Conservation (phyloP, 2,113 vertebrate species). For the Cathartes aura region DNA sequence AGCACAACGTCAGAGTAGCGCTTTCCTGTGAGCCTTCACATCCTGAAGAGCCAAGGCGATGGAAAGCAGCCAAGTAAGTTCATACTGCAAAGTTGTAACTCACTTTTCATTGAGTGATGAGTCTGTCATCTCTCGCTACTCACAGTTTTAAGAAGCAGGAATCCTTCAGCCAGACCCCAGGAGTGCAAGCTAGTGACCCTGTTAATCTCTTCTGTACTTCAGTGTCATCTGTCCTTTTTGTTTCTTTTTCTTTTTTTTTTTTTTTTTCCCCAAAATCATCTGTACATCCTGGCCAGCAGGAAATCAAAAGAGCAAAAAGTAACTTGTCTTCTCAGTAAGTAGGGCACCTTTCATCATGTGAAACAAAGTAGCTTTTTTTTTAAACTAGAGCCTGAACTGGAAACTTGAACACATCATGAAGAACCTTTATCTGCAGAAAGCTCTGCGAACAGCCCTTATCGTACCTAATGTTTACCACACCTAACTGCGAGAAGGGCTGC, state of each 20-base stretch:
- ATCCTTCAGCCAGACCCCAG: slow-evolving; percentile 34
- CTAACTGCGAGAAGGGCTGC: background rate
- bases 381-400: background rate
- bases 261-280: background rate
- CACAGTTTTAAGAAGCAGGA: background rate
- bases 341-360: slow-evolving; percentile 14
- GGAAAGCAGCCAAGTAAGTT: slow-evolving; percentile 30
- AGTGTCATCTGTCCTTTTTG: background rate
- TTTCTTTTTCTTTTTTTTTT: fast-evolving
- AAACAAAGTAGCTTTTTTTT: background rate
- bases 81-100: background rate
- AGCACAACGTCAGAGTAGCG: background rate
- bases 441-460: background rate
- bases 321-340: background rate
- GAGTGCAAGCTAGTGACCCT: slow-evolving; percentile 24
- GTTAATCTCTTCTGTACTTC: slow-evolving; percentile 23
- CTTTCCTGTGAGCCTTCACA: background rate
- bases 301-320: background rate
- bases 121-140: background rate
- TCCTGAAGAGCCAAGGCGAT: background rate
- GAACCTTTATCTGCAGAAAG: background rate
- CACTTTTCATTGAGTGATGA: slow-evolving; percentile 21
- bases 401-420: background rate
- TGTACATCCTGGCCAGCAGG: background rate
- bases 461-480: background rate